phyloP scores from a whole-genome alignment of 2,113 vertebrate genomes.

The Chiloscyllium plagiosum region DNA sequence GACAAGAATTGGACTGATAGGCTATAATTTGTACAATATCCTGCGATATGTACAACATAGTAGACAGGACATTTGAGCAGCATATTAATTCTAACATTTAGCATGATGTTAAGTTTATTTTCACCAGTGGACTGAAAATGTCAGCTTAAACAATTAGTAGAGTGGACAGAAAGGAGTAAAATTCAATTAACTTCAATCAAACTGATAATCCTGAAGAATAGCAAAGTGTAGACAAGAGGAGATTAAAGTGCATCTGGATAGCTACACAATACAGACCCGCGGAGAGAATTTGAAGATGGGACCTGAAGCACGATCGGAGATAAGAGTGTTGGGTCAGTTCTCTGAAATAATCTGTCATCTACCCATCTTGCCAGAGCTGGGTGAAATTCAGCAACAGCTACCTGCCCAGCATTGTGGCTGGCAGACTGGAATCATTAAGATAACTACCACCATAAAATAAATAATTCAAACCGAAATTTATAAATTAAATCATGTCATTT shows the following conservation, averaged over 20 bases:
- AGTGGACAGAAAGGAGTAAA: background rate
- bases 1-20: background rate
- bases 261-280: background rate
- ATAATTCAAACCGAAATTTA: no score
- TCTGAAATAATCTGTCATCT: background rate
- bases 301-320: no score
- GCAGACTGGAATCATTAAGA: no score
- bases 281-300: no score
- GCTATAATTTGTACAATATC: background rate
- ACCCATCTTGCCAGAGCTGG: no score
- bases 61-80: background rate
- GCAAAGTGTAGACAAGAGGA: background rate
- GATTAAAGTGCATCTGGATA: background rate
- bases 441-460: no score
- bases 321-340: no score
- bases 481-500: no score
- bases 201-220: background rate
- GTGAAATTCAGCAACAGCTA: no score
- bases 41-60: background rate
- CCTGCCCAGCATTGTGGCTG: no score
- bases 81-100: background rate
- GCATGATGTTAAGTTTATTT: background rate
- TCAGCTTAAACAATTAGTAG: background rate
- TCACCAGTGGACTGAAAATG: background rate
- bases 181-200: background rate